A percentile compares a stretch with the other conserved stretches of the same genome.
Conservation (phyloP, 2,888 invertebrate genomes). For the Drosophila recens region DNA sequence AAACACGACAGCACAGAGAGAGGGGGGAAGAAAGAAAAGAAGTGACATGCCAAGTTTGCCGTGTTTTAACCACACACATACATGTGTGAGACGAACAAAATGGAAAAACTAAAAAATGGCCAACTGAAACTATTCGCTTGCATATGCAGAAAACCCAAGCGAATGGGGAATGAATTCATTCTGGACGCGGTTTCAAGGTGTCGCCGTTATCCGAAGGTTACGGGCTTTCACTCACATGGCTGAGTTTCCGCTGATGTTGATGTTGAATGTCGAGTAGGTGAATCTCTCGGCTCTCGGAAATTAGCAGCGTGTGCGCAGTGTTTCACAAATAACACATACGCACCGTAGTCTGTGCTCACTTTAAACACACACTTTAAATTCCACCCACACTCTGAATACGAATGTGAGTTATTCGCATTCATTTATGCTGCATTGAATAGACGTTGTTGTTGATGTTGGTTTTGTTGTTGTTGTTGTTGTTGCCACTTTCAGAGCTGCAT, state of each 20-base stretch:
- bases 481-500: constrained; percentile 5
- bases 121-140: constrained; percentile 59
- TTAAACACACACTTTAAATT: constrained; percentile 10
- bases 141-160: constrained; percentile 61
- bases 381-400: constrained; percentile 1
- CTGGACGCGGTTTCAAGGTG: constrained; percentile 15
- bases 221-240: constrained; percentile 37
- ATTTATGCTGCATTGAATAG: constrained; percentile 12
- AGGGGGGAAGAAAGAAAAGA: constrained; percentile 1
- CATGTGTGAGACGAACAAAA: neutral
- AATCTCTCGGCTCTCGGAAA: constrained; percentile 36
- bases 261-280: constrained; percentile 8
- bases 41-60: constrained; percentile 35
- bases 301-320: constrained; percentile 49
- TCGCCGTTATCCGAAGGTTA: constrained; percentile 27
- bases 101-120: constrained; percentile 1
- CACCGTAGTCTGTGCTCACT: neutral
- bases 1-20: neutral
- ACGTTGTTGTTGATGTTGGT: neutral
- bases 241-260: constrained; percentile 40
- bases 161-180: neutral
- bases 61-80: constrained; percentile 38
- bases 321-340: constrained; percentile 35
- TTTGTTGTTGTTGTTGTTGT: neutral
- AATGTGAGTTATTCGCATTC: constrained; percentile 10